Evolutionary conservation across 2,797 vertebrate genomes (phyloP), one percentile per base, ranked within the genome.

Genomic region (Lophius americanus): DNA sequence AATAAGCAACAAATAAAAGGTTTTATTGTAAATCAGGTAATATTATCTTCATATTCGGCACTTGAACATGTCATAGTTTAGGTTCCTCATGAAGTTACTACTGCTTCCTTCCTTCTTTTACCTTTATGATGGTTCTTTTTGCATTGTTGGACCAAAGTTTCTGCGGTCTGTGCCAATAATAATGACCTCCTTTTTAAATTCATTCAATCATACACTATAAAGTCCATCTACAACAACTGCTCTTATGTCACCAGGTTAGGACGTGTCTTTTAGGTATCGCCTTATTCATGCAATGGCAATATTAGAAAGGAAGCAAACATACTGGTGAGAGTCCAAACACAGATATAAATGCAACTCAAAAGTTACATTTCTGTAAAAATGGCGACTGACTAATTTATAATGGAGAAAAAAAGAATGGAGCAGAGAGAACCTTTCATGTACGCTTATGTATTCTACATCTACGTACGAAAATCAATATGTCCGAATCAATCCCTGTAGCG

Each of bases 301-400:
- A 59, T 69, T 11, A 60, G 56, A 73, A 53, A 60, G 63, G 52
- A 42, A 42, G 53, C n/a, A 9, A 0, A 58, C 50, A 68, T 62
- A 48, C 42, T 0, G 12, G 37, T 49, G 38, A 68, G 32, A 65
- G 69, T 43, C 64, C 70, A 60, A 39, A 43, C 51, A 68, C 47
- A 32, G 36, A 66, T 23, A 23, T 23, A 23, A 23, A 23, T 23
- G 23, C 23, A 23, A 23, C 23, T 23, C 23, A 23, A 1, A 23
- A 23, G 23, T 23, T 23, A 23, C 23, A 23, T 23, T 23, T 23
- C 23, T 23, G 23, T 23, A 23, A 23, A 23, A 23, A 23, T 23
- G 23, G 23, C 23, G 1, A 23, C 23, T 23, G 23, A 23, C 23
- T 23, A 23, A 23, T 23, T 23, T 23, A 23, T 23, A 23, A 23